phyloP scores from a whole-genome alignment of 37 sponge, comb jelly and placozoan species.

The Trichoplax adhaerens region DNA sequence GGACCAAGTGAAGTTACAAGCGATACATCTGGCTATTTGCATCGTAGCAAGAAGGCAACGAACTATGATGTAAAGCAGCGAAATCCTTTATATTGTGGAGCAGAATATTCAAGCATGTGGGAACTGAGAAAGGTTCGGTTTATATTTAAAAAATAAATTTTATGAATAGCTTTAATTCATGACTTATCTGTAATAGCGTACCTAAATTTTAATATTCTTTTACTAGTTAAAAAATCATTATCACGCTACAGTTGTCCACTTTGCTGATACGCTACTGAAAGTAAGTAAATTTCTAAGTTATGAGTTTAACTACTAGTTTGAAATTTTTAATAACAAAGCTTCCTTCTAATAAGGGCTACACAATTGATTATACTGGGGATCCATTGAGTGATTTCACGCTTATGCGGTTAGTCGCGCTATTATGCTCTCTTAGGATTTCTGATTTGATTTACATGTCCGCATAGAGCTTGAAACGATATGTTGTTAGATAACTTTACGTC shows the following conservation, averaged over 20 bases:
- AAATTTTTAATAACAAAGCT: neutral
- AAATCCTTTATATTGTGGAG: conserved; percentile 62
- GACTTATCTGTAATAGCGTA: neutral
- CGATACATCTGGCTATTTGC: too few relatives aligned
- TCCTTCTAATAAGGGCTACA: conserved; percentile 25
- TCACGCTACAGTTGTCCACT: conserved; percentile 72
- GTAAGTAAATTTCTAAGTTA: conserved; percentile 16
- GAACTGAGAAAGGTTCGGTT: conserved; percentile 41
- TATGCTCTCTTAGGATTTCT: neutral
- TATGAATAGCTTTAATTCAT: neutral
- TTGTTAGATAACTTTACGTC: neutral
- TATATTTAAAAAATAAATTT: neutral
- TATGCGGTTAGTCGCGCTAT: conserved; percentile 12
- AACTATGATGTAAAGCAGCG: neutral
- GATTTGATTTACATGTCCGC: conserved; percentile 2
- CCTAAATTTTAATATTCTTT: conserved; percentile 1
- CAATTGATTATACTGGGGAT: conserved; percentile 58
- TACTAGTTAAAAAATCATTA: conserved; percentile 49
- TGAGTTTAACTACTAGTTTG: conserved; percentile 2
- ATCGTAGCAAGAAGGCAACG: too few relatives aligned
- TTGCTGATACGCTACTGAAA: conserved; percentile 32
- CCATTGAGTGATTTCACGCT: conserved; percentile 86
- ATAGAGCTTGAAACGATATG: neutral
- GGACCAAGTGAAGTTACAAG: too few relatives aligned
- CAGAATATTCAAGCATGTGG: conserved; percentile 68